Evolutionary conservation across 1,140 invertebrate genomes (phyloP).

Genomic region (Ptiloglossa arizonensis): DNA sequence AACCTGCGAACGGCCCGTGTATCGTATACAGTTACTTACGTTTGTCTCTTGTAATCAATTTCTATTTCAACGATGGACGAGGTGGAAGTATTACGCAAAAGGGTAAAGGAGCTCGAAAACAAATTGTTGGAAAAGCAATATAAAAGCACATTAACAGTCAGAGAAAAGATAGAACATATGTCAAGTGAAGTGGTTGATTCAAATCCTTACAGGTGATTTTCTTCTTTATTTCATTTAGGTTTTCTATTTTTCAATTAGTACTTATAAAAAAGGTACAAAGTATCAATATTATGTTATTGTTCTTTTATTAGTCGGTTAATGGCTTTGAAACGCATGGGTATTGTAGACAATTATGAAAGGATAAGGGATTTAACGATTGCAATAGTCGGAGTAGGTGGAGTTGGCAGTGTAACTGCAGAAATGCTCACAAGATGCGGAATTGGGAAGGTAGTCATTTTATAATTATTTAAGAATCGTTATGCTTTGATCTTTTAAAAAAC

Average conservation of each 20-base stretch:
- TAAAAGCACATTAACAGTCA: constrained; percentile 69
- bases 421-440: constrained; percentile 99
- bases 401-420: constrained; percentile 99
- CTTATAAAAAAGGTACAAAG: constrained; percentile 1
- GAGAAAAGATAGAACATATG: constrained; percentile 85
- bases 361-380: constrained; percentile 96
- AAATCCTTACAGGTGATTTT: constrained; percentile 96
- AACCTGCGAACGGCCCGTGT: neutral
- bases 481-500: neutral
- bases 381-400: constrained; percentile 98
- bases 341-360: constrained; percentile 98
- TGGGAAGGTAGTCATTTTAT: constrained; percentile 88
- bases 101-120: constrained; percentile 83
- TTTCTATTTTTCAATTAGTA: constrained; percentile 6
- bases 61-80: constrained; percentile 60
- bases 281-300: constrained; percentile 24
- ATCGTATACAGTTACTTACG: no score
- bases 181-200: constrained; percentile 96
- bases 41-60: constrained; percentile 10
- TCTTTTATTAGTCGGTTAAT: constrained; percentile 92
- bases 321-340: constrained; percentile 99
- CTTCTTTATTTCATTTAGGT: constrained; percentile 26
- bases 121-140: constrained; percentile 80
- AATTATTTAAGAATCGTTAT: constrained; percentile 12
- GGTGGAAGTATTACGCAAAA: constrained; percentile 72